Evolutionary conservation across 2,797 vertebrate genomes (phyloP).

Genomic region (Enteromius treurensis): DNA sequence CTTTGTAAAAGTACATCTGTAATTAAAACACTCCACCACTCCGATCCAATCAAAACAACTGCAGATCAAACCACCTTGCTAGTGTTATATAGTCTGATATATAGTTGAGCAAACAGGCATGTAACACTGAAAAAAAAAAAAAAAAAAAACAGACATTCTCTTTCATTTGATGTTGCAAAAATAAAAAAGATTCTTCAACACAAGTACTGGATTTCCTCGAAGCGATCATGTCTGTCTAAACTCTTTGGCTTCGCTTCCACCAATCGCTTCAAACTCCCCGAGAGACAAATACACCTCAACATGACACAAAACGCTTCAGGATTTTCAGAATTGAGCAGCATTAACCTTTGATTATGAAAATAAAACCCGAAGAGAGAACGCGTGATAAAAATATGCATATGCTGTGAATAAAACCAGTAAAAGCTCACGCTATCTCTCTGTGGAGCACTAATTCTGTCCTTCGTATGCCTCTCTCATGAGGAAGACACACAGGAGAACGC

Average conservation of each 20-base stretch:
- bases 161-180: background rate
- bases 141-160: background rate
- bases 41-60: conserved; percentile 1
- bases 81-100: background rate
- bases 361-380: background rate
- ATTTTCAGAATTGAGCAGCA: background rate
- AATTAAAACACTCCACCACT: background rate
- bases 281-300: background rate
- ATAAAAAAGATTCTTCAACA: conserved; percentile 19
- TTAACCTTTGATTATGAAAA: background rate
- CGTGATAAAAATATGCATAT: background rate
- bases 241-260: conserved; percentile 7
- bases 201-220: conserved; percentile 26
- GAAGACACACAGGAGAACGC: background rate
- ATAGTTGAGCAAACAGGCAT: background rate
- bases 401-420: background rate
- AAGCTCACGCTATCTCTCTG: background rate
- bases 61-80: background rate
- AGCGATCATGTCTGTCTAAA: conserved; percentile 2
- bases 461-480: background rate
- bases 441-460: background rate
- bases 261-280: background rate
- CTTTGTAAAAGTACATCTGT: background rate
- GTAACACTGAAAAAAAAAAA: background rate
- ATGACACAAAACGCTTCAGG: conserved; percentile 7